Conservation (phyloP, 2,797 vertebrate species). For the Etheostoma perlongum region DNA sequence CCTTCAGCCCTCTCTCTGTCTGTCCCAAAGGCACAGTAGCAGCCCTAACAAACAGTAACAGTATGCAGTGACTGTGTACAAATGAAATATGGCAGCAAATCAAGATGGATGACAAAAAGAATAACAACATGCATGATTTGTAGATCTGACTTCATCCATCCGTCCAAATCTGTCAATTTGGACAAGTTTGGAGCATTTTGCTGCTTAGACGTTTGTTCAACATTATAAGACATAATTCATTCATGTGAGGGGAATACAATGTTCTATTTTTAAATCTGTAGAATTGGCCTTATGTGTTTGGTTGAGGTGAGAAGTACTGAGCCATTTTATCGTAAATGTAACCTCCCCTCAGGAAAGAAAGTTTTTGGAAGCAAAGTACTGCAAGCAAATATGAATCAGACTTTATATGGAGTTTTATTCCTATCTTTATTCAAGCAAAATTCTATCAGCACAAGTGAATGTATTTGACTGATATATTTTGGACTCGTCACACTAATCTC, state of each 20-base stretch:
- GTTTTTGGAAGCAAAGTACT: background rate
- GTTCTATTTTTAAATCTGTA: slow-evolving; percentile 30
- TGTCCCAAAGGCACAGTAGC: slow-evolving; percentile 44
- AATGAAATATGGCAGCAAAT: slow-evolving; percentile 66
- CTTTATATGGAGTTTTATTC: background rate
- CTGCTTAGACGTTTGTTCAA: slow-evolving; percentile 55
- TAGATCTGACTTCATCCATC: slow-evolving; percentile 52
- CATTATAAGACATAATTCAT: slow-evolving; percentile 50
- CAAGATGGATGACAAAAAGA: slow-evolving; percentile 62
- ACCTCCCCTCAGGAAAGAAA: background rate
- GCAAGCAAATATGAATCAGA: slow-evolving; percentile 23
- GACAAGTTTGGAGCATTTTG: slow-evolving; percentile 42
- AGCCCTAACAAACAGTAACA: slow-evolving; percentile 22
- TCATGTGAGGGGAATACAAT: slow-evolving; percentile 45
- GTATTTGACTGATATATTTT: slow-evolving; percentile 14
- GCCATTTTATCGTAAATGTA: slow-evolving; percentile 19
- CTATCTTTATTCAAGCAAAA: background rate
- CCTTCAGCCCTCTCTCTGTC: slow-evolving; percentile 37
- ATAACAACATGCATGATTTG: slow-evolving; percentile 46
- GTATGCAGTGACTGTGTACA: slow-evolving; percentile 37
- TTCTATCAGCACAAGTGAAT: background rate
- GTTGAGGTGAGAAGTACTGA: slow-evolving; percentile 25
- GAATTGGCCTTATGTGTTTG: slow-evolving; percentile 24
- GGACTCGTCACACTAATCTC: background rate
- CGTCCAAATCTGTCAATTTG: slow-evolving; percentile 48